Evolutionary conservation across 2,888 invertebrate genomes (phyloP).

Genomic region (Julus scandinavius): DNA sequence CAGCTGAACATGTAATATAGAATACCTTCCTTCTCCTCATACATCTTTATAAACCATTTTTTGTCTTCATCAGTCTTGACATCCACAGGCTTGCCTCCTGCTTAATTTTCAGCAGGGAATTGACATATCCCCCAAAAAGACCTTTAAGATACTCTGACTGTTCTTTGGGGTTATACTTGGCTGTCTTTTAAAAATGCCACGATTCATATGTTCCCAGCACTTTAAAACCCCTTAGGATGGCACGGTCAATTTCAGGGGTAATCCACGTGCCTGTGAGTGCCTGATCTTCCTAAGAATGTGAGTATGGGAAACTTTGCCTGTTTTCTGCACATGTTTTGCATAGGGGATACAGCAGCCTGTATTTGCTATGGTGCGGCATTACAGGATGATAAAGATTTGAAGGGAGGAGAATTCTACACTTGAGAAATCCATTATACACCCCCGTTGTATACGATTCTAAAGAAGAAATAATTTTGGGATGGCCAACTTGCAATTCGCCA

Average conservation of each 20-base stretch:
- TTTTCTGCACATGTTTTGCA: conserved; percentile 40
- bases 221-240: neutral
- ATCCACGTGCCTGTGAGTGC: conserved; percentile 42
- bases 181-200: conserved; percentile 37
- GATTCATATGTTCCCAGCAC: conserved; percentile 29
- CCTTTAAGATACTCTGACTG: neutral
- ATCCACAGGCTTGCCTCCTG: conserved; percentile 42
- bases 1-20: neutral
- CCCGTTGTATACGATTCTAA: neutral
- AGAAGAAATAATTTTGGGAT: conserved; percentile 56
- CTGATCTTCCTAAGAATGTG: neutral
- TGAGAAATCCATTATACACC: neutral
- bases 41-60: neutral
- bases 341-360: conserved; percentile 26
- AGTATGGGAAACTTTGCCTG: neutral
- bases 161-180: too few species aligned
- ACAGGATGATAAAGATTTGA: neutral
- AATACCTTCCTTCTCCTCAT: neutral
- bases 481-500: conserved; percentile 60
- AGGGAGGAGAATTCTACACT: conserved; percentile 47
- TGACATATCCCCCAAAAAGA: conserved; percentile 39
- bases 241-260: conserved; percentile 39
- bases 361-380: neutral
- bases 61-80: neutral
- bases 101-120: conserved; percentile 8